Conservation (phyloP, 2,888 invertebrate genomes). For the Euspilapteryx auroguttella region DNA sequence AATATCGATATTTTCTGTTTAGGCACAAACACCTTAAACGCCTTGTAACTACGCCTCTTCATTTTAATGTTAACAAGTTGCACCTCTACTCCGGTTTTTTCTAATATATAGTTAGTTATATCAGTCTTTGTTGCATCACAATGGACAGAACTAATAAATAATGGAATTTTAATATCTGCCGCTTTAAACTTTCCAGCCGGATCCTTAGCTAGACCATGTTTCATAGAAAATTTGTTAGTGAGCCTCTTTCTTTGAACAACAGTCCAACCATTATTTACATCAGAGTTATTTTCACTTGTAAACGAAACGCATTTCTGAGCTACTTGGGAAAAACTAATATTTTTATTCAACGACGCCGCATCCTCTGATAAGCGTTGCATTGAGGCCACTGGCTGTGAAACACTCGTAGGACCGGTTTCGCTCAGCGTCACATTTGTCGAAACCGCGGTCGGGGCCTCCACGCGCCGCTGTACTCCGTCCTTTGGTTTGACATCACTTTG, state of each 20-base stretch:
- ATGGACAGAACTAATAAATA: background rate
- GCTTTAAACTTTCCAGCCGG: background rate
- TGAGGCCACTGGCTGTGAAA: no score
- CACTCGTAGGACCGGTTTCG: no score
- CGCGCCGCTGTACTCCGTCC: no score
- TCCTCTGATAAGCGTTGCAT: no score
- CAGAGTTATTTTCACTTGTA: no score
- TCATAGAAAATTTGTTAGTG: background rate
- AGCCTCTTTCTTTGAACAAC: background rate
- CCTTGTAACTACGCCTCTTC: background rate
- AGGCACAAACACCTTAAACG: background rate
- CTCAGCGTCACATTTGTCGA: no score
- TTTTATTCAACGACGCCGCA: no score
- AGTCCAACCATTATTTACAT: no score
- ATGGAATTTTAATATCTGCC: background rate
- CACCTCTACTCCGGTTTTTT: background rate
- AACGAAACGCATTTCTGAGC: no score
- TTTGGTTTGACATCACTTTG: no score
- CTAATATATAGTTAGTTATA: background rate
- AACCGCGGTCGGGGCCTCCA: no score
- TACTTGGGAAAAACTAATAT: no score
- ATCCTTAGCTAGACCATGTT: background rate
- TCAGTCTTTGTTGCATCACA: background rate
- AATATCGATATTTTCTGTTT: background rate
- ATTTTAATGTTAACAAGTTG: background rate